Evolutionary conservation across 92 coral and sea anemone species (phyloP), one percentile per base, ranked within the genome.

Genomic region (Epizoanthus stellaris): DNA sequence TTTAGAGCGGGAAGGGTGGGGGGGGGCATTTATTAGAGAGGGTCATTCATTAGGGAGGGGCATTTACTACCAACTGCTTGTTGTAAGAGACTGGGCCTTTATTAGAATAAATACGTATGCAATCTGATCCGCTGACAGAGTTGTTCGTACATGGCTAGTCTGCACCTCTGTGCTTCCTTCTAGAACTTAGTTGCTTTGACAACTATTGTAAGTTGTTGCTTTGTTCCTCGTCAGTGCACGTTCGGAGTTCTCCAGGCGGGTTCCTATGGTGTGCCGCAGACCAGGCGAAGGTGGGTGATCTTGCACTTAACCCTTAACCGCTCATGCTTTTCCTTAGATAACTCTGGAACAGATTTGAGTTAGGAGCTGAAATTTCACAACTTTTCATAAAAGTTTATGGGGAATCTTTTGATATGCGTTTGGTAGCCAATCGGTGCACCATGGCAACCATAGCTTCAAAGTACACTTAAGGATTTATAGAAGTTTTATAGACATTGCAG

Each of bases 241-340:
- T 96, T 96, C 79, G 98, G 98, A 30, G 95, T 96, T 15, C 99
- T 96, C 15, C 99, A 96, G 77, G 98, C 99, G 14, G 99, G 99
- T 40, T 95, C 93, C 65, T 96, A 96, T 77, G 99, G 99, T 47
- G 98, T 96, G 12, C 98, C 99, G 13, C 99, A 96, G 82, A 96
- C 98, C 40, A 89, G 99, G 82, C 91, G 99, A 70, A 93, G 98
- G 98, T 94, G 70, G 70, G 15, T 66, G 42, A 5, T 3, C 43
- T 4, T 66, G 70, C 70, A 23, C 70, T 10, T 30, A 38, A 5
- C 12, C 14, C 38, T 20, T n/a, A n/a, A n/a, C 25, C 25, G 25
- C 25, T 23, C 25, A 23, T 23, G 25, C 25, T 23, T 23, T 23
- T 23, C 25, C 25, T 23, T 23, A 23, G 25, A 23, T 23, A 23